Conservation (phyloP, 2,113 vertebrate genomes). For the Sclerurus mexicanus region DNA sequence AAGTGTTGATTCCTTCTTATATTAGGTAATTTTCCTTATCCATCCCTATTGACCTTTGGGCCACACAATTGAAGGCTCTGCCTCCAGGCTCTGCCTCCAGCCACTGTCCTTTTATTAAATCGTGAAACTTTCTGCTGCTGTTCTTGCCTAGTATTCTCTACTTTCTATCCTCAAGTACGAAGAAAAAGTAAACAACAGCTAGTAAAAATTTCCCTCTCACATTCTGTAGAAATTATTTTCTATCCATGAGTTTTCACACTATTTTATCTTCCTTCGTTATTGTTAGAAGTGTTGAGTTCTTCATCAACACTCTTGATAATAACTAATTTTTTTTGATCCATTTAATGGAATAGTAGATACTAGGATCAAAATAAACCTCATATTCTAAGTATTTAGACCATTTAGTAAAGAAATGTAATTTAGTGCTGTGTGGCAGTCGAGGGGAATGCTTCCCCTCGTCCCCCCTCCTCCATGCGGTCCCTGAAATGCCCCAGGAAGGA, state of each 20-base stretch:
- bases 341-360: background rate
- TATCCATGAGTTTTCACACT: background rate
- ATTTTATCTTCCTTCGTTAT: background rate
- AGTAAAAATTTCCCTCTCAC: background rate
- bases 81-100: background rate
- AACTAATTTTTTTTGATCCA: background rate
- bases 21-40: background rate
- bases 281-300: background rate
- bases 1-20: background rate
- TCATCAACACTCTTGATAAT: background rate
- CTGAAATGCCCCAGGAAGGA: too few relatives aligned
- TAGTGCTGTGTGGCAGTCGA: too few relatives aligned
- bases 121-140: background rate
- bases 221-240: background rate
- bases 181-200: background rate
- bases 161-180: background rate
- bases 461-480: too few relatives aligned
- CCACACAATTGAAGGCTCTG: background rate
- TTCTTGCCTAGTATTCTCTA: background rate
- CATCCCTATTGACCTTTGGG: background rate
- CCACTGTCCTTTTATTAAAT: background rate
- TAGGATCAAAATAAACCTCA: background rate
- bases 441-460: too few relatives aligned
- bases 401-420: background rate
- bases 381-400: background rate